Percentiles rank a stretch among this genome's conserved stretches.
phyloP scores from a whole-genome alignment of 2,113 vertebrate species.

The Burhinus oedicnemus region DNA sequence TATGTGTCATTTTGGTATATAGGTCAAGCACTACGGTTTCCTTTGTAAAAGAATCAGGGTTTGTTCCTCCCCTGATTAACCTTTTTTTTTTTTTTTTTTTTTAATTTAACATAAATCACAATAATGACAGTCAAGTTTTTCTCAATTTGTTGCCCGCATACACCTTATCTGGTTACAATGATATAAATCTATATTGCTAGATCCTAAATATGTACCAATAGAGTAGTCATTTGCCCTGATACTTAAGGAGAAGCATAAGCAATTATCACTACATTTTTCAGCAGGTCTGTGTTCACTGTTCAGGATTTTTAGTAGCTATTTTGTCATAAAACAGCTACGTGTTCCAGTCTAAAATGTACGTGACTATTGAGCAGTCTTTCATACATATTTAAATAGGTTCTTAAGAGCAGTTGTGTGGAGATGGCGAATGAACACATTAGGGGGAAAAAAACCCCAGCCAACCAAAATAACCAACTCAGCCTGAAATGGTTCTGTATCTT shows the following conservation, averaged over 20 bases:
- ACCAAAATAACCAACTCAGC: not conserved
- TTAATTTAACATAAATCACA: not conserved
- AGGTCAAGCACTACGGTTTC: not conserved
- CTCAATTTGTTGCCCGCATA: accelerated
- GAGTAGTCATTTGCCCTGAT: not conserved
- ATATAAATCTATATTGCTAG: not conserved
- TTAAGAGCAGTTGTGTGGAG: slow-evolving; percentile 23
- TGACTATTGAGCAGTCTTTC: slow-evolving; percentile 12
- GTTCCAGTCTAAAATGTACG: not conserved
- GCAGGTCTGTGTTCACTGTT: not conserved
- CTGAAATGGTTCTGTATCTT: slow-evolving; percentile 5
- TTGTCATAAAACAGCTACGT: not conserved
- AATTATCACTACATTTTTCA: not conserved
- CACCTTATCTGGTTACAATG: not conserved
- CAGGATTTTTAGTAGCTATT: not conserved
- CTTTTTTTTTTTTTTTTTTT: not conserved
- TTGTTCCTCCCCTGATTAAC: not conserved
- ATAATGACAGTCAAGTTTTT: not conserved
- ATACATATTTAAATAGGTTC: slow-evolving; percentile 32
- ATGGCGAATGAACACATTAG: not conserved
- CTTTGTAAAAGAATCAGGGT: not conserved
- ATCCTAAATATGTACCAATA: not conserved
- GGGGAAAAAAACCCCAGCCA: no score
- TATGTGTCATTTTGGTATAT: not conserved
- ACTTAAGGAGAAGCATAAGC: not conserved